phyloP scores from a whole-genome alignment of 30 jellyfish, hydroid and myxozoan genomes.

The Rhopilema esculentum region DNA sequence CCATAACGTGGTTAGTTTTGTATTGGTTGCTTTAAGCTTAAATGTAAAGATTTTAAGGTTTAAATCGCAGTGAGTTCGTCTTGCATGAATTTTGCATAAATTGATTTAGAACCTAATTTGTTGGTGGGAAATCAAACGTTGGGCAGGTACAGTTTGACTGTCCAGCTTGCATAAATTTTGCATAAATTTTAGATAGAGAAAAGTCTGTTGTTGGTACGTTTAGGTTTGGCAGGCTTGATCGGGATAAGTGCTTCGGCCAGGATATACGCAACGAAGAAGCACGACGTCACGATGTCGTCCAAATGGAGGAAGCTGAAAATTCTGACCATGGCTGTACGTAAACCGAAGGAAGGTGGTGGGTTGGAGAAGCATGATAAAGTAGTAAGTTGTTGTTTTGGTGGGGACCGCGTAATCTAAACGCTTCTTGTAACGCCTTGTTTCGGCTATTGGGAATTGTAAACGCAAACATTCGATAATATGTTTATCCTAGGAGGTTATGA shows the following conservation, averaged over 20 bases:
- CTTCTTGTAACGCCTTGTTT: neutral
- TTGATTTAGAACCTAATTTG: neutral
- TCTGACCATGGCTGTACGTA: neutral
- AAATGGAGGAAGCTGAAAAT: constrained; percentile 25
- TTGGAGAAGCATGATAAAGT: neutral
- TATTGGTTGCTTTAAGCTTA: neutral
- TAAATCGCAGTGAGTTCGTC: neutral
- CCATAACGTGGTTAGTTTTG: constrained; percentile 14
- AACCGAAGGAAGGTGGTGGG: neutral
- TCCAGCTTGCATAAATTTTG: neutral
- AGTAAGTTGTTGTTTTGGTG: neutral
- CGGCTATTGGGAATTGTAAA: neutral
- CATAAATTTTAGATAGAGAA: neutral
- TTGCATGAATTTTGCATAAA: constrained; percentile 9
- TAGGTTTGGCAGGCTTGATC: neutral
- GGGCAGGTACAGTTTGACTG: neutral
- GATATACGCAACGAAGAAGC: neutral
- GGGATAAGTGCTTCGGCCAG: too few relatives aligned
- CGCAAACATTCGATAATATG: neutral
- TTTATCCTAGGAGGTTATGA: neutral
- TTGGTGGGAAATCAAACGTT: neutral
- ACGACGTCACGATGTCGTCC: constrained; percentile 9
- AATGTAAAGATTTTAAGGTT: neutral
- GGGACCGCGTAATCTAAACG: neutral
- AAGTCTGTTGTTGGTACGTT: neutral